Conservation (phyloP, 1,140 invertebrate genomes). For the Drosophila sechellia region DNA sequence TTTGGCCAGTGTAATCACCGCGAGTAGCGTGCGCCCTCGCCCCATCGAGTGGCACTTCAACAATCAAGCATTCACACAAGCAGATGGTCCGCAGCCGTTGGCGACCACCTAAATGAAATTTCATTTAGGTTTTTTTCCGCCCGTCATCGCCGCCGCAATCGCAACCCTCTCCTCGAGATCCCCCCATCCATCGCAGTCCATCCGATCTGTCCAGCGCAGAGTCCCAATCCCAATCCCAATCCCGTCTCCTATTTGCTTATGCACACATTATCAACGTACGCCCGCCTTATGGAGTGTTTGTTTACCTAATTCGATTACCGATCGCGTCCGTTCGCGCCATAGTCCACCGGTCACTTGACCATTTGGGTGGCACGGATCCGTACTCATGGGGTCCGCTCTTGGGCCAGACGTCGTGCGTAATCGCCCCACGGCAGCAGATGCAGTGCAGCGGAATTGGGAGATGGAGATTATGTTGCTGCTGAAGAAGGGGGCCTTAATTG, state of each 20-base stretch:
- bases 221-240: not conserved
- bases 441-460: conserved; percentile 19
- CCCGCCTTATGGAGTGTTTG: conserved; percentile 79
- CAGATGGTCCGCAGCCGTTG: conserved; percentile 71
- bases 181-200: conserved; percentile 1
- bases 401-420: conserved; percentile 28
- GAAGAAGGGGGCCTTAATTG: conserved; percentile 24
- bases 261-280: conserved; percentile 75
- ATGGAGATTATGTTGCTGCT: conserved; percentile 5
- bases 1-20: conserved; percentile 18
- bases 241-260: conserved; percentile 66
- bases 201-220: not conserved
- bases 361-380: conserved; percentile 71
- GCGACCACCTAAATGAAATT: conserved; percentile 79
- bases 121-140: conserved; percentile 70
- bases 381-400: conserved; percentile 24
- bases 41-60: conserved; percentile 79
- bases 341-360: conserved; percentile 78
- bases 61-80: conserved; percentile 84
- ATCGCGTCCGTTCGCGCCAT: conserved; percentile 79
- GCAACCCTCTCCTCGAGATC: conserved; percentile 29
- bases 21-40: conserved; percentile 81
- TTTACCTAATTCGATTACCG: conserved; percentile 82
- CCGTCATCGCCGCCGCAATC: conserved; percentile 73
- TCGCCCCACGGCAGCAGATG: conserved; percentile 37